Evolutionary conservation across 2,797 vertebrate genomes (phyloP), one percentile per base, ranked within the genome.

Genomic region (Pipistrellus pygmaeus): DNA sequence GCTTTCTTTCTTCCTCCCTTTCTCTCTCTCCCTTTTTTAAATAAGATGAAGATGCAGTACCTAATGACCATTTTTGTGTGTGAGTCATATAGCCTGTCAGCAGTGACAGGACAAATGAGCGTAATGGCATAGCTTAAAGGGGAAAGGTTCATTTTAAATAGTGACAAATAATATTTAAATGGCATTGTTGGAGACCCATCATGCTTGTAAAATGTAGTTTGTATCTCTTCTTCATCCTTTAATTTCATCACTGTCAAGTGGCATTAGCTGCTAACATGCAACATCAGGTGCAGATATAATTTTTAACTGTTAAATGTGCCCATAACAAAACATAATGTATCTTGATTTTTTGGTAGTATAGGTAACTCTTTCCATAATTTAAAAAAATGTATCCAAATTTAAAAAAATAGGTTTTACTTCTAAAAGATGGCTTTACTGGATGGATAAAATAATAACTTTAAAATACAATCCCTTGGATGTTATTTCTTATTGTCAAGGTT

Each of bases 61-160:
- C 99, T 99, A 99, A 99, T 99, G 99, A 99, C 99, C 99, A 99
- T 99, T 99, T 99, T 98, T 99, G 98, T 99, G 99, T 99, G 99
- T 99, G 99, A 99, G 99, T 99, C 99, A 99, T 99, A 98, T 98
- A 98, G 99, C 98, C 99, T 99, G 99, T 99, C 99, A 99, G 98
- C 98, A 98, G 98, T 99, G 99, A 99, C 99, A 99, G 99, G 99
- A 99, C 99, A 99, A 99, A 99, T 99, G 99, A 99, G 99, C 98
- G 98, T 99, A 99, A 99, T 99, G 99, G 99, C 98, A 98, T 98
- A 99, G 98, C 98, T 99, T 98, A 99, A 99, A 99, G 99, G 99
- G 99, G 98, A 98, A 98, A 99, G 98, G 98, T 98, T 98, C 98
- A 98, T 98, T 98, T 98, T 98, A 98, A 98, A 98, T 99, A 99